Percentiles rank a stretch among this genome's conserved stretches.
Evolutionary conservation across 2,888 invertebrate species (phyloP).

Genomic region (Nebria salina): DNA sequence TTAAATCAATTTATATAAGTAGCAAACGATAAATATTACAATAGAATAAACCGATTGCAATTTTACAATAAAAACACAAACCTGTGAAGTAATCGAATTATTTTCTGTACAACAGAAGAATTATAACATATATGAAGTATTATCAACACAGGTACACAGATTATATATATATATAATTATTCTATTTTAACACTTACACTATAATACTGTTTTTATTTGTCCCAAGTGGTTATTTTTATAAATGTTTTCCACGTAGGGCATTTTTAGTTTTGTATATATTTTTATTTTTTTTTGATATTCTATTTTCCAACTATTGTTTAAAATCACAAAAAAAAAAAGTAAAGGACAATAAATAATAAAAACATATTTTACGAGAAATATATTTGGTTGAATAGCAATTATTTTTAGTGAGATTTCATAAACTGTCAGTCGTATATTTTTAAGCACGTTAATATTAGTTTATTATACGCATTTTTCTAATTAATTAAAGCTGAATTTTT

Average conservation of each 20-base stretch:
- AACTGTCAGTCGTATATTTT: constrained; percentile 32
- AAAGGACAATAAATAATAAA: constrained; percentile 44
- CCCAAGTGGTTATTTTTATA: constrained; percentile 53
- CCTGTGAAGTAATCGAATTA: background rate
- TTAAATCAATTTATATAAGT: background rate
- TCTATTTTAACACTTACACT: constrained; percentile 40
- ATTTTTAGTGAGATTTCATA: constrained; percentile 6
- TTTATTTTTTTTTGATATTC: constrained; percentile 50
- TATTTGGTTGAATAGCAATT: constrained; percentile 42
- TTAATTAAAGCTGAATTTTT: constrained; percentile 44
- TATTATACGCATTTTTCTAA: constrained; percentile 15
- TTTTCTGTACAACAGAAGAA: no score
- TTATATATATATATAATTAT: constrained; percentile 17
- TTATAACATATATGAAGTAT: background rate
- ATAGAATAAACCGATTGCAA: constrained; percentile 2
- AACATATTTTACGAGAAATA: constrained; percentile 40
- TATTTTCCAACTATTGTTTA: constrained; percentile 48
- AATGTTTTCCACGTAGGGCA: constrained; percentile 52
- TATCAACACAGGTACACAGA: constrained; percentile 37
- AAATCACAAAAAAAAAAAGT: constrained; percentile 43
- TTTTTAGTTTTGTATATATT: constrained; percentile 48
- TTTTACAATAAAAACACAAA: background rate
- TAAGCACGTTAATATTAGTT: constrained; percentile 28
- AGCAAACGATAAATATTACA: background rate
- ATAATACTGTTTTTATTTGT: constrained; percentile 54